These are phyloP conservation scores for Acanthiza pusilla DNA, from an alignment of 2,797 vertebrate genomes.

Conservation along the genomic window DNA sequence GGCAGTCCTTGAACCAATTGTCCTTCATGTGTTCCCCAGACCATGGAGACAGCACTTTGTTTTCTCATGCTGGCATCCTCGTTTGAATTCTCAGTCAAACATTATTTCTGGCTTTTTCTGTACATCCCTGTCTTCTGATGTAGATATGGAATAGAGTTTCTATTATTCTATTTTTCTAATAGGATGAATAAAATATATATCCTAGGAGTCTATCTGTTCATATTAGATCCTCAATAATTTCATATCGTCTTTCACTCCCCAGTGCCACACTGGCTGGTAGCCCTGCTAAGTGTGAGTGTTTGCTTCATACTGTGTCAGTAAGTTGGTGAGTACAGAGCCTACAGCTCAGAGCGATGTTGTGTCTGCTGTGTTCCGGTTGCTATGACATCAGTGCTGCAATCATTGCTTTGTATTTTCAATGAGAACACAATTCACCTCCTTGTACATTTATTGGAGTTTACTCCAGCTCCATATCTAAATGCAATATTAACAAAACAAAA, in stretches of 20 bases:
- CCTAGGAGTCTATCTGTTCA: neutral
- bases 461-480: neutral
- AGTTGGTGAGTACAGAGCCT: neutral
- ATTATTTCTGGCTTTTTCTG: neutral
- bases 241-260: neutral
- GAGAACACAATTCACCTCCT: neutral
- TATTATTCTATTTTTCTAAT: neutral
- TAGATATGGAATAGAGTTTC: neutral
- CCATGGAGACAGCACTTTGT: accelerated
- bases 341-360: neutral
- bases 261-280: neutral
- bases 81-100: neutral
- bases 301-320: neutral
- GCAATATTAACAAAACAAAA: neutral
- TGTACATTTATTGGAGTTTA: neutral
- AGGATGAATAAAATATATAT: neutral
- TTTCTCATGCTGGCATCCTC: neutral
- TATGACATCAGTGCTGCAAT: neutral
- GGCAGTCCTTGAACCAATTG: neutral
- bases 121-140: neutral
- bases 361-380: neutral
- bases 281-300: neutral
- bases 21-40: neutral
- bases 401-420: neutral
- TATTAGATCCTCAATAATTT: neutral